Evolutionary conservation across 2,113 vertebrate genomes (phyloP).

Genomic region (Tachuris rubrigastra): DNA sequence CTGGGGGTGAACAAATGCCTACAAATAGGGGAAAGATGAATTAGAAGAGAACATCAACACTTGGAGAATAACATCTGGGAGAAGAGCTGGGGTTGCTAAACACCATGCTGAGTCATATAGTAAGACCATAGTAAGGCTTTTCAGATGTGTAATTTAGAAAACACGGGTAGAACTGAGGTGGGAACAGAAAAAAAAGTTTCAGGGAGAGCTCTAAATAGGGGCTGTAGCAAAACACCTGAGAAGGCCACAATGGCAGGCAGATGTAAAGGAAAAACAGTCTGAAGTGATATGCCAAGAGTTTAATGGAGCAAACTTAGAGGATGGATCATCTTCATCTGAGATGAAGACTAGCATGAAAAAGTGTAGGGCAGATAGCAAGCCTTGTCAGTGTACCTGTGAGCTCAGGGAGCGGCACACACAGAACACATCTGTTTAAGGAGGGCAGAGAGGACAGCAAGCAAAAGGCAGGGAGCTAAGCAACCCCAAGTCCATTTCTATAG

Average conservation of each 20-base stretch:
- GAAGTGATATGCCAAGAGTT: background rate
- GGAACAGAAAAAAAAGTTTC: background rate
- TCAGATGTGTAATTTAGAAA: background rate
- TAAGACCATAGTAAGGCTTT: background rate
- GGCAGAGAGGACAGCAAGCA: background rate
- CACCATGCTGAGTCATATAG: background rate
- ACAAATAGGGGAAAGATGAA: background rate
- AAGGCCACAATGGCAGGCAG: background rate
- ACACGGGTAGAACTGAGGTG: background rate
- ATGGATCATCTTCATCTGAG: background rate
- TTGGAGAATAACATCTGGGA: background rate
- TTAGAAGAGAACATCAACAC: background rate
- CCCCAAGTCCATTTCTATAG: background rate
- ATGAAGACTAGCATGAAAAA: background rate
- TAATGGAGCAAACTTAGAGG: background rate
- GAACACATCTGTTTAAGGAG: background rate
- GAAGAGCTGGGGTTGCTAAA: background rate
- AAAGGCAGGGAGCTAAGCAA: background rate
- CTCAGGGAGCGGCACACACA: background rate
- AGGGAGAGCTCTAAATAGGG: background rate
- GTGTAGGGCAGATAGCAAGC: background rate
- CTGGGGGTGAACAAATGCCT: background rate
- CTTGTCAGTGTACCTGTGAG: background rate
- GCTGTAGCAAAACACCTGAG: background rate
- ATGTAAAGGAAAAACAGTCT: background rate